Base-by-base conservation (phyloP, 2,888 invertebrate genomes). In the Melanostoma mellinum region DNA sequence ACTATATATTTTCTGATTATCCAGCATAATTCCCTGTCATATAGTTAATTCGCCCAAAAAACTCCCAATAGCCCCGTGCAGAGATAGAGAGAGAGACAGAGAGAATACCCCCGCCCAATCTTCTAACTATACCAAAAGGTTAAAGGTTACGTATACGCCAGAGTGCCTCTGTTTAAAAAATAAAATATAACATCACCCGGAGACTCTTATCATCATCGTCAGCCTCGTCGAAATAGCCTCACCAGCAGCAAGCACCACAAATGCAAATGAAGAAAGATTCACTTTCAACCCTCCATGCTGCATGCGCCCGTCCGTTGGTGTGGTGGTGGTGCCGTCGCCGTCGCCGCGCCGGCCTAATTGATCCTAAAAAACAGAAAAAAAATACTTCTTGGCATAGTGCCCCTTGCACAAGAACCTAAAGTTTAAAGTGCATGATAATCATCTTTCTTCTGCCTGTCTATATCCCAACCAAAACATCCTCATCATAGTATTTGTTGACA, bases 401-500 rank as follows among this genome's bases (percentile, higher is more conserved):
- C 71, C 58, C 44, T 58, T 20, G 50, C 50, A 65, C 63, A 78
- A 52, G 53, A 72, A 50, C 58, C 38, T 50, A 73, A 78, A 78
- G 69, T 73, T 78, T 73, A 78, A 73, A 73, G 73, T 78, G 78
- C 67, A 61, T 65, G 78, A 73, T 73, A 73, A 72, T 72, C 38
- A 78, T 73, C 77, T 63, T 44, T 36, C 30, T 10, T 63, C 40
- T 36, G 50, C 46, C 50, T 69, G 42, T 65, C 46, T 58, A 32
- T 48, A 50, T 50, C 36, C 63, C 63, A 46, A 46, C 61, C 60
- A 63, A 20, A 20, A 63, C 48, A 77, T 78, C 65, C 65, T 72
- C 72, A 61, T 73, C 78, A 60, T 40, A 78, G 67, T 78, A 73
- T 78, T 73, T 78, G 78, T 78, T 73, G 78, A 78, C 78, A 78